Percentiles rank a stretch among this genome's conserved stretches.
Evolutionary conservation across 2,113 vertebrate genomes (phyloP).

Genomic region (Hemicordylus capensis): DNA sequence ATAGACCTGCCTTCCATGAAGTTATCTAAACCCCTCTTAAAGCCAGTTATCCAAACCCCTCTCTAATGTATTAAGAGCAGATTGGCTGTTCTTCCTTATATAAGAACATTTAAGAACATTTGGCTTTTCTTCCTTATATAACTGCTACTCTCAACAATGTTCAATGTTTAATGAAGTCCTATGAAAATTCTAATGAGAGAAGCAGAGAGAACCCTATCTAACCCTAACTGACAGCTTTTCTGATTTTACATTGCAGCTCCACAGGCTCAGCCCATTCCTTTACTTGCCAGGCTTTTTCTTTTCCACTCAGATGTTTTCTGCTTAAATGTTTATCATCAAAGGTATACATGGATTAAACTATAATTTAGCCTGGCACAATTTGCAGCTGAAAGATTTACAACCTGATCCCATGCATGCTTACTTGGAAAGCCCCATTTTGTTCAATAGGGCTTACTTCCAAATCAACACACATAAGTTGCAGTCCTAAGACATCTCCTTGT

Average conservation of each 20-base stretch:
- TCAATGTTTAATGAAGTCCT: constrained; percentile 26
- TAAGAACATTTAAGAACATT: constrained; percentile 12
- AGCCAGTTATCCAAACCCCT: too few relatives aligned
- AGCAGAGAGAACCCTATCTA: constrained; percentile 23
- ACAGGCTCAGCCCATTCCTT: neutral
- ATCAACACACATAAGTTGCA: neutral
- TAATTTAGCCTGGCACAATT: neutral
- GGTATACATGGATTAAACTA: too few relatives aligned
- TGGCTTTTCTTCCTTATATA: constrained; percentile 11
- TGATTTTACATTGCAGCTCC: constrained; percentile 5
- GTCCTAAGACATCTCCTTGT: neutral
- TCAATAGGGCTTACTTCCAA: neutral
- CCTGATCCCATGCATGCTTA: neutral
- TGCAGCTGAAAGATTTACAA: neutral
- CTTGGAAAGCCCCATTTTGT: neutral
- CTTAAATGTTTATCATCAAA: neutral
- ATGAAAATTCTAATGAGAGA: neutral
- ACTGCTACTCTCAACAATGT: neutral
- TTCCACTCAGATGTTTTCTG: neutral
- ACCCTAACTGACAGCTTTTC: neutral
- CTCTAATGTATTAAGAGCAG: constrained; percentile 21
- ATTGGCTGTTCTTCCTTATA: too few relatives aligned
- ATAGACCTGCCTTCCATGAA: too few relatives aligned
- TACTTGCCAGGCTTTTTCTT: neutral
- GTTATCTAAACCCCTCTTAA: too few relatives aligned